A percentile compares a stretch with the other conserved stretches of the same genome.
These are phyloP conservation scores for Dermochelys coriacea DNA, from an alignment of 2,797 vertebrate species.

Conservation along the genomic window DNA sequence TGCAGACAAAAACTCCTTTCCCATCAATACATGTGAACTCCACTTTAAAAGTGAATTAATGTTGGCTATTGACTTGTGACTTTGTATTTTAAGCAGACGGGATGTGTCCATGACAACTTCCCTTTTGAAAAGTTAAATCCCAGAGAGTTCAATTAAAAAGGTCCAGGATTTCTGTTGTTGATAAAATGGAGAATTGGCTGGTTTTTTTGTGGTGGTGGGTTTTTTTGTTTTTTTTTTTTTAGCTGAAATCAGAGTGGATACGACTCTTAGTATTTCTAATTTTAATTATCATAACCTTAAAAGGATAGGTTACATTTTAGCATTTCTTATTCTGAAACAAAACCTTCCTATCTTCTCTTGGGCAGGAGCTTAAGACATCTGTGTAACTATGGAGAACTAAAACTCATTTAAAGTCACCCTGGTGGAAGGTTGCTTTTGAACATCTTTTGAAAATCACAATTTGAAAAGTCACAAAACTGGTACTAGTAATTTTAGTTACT, in stretches of 20 bases:
- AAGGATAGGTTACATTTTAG: constrained; percentile 64
- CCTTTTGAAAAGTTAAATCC: background rate
- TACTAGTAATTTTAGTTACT: too few relatives aligned
- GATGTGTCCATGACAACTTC: background rate
- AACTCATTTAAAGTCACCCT: background rate
- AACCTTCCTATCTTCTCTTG: constrained; percentile 60
- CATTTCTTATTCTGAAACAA: constrained; percentile 70
- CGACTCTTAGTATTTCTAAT: constrained; percentile 26
- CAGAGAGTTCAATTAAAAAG: constrained; percentile 19
- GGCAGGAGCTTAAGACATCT: background rate
- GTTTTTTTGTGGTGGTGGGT: background rate
- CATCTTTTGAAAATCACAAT: background rate
- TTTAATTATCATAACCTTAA: constrained; percentile 64
- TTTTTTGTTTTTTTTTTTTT: too few relatives aligned
- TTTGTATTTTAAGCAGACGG: constrained; percentile 9
- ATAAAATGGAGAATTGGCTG: background rate
- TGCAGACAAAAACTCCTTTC: constrained; percentile 10
- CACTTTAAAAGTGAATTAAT: constrained; percentile 50
- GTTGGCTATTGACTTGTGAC: constrained; percentile 36
- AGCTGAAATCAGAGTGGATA: background rate
- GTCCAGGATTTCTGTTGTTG: background rate
- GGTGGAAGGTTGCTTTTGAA: background rate
- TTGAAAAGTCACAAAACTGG: background rate
- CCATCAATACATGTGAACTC: constrained; percentile 42
- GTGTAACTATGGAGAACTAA: background rate